Conservation (phyloP, 1,140 invertebrate genomes). For the Lamellibrachia luymesi region DNA sequence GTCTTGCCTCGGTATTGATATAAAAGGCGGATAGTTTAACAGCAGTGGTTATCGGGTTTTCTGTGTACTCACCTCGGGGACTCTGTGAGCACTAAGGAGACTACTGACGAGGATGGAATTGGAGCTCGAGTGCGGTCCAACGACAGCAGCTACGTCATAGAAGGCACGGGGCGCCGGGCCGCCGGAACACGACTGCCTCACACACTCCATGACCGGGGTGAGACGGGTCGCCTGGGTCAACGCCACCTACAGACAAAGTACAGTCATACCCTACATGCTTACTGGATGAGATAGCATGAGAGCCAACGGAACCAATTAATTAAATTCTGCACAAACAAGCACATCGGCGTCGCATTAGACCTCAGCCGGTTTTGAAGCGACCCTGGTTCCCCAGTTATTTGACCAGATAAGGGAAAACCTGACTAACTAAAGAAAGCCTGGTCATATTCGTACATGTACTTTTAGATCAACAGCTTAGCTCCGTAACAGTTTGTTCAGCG, state of each 20-base stretch:
- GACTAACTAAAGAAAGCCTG: too few relatives aligned
- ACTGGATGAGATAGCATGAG: too few relatives aligned
- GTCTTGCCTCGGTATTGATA: not conserved
- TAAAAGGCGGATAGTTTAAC: not conserved
- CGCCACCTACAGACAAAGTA: not conserved
- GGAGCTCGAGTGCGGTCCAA: not conserved
- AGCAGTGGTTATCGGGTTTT: not conserved
- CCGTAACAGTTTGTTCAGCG: too few relatives aligned
- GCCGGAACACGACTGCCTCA: not conserved
- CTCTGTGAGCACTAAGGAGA: not conserved
- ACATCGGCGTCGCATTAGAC: too few relatives aligned
- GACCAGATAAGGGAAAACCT: too few relatives aligned
- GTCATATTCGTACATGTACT: too few relatives aligned
- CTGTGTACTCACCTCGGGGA: not conserved
- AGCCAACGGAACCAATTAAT: too few relatives aligned
- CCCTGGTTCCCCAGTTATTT: too few relatives aligned
- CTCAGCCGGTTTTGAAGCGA: too few relatives aligned
- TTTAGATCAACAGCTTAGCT: too few relatives aligned
- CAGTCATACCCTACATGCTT: not conserved
- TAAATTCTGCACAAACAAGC: too few relatives aligned
- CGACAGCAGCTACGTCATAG: not conserved
- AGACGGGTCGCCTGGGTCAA: not conserved
- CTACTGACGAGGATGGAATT: not conserved
- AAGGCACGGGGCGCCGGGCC: not conserved
- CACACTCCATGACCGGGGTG: not conserved